A percentile compares a stretch with the other conserved stretches of the same genome.
These are phyloP conservation scores for Platichthys flesus DNA, from an alignment of 2,113 vertebrate species.

Conservation along the genomic window DNA sequence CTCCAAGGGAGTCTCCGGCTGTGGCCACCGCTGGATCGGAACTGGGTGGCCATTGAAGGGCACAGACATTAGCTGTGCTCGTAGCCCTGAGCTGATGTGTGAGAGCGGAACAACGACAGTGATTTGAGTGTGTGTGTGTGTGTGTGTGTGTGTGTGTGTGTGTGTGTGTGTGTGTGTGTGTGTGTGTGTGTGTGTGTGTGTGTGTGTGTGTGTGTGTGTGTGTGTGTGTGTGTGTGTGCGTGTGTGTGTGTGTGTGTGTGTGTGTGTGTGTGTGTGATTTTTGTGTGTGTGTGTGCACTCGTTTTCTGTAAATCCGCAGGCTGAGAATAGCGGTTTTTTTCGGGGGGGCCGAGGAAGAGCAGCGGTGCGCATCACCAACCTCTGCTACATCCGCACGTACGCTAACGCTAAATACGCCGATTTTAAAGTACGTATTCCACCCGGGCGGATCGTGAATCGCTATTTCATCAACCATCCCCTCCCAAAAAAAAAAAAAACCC, in stretches of 20 bases:
- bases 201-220: too few relatives aligned
- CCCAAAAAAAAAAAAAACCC: too few relatives aligned
- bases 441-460: background rate
- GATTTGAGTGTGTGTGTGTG: background rate
- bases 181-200: background rate
- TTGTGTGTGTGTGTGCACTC: background rate
- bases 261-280: too few relatives aligned
- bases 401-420: too few relatives aligned
- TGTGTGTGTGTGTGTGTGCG: too few relatives aligned
- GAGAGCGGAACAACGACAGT: constrained; percentile 27
- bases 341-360: too few relatives aligned
- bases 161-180: too few relatives aligned
- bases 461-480: background rate
- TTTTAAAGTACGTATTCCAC: too few relatives aligned
- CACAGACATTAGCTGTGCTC: constrained; percentile 6
- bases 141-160: too few relatives aligned
- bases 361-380: constrained; percentile 33
- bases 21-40: constrained; percentile 27
- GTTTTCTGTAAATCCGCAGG: constrained; percentile 23
- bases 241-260: too few relatives aligned
- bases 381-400: background rate
- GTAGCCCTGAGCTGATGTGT: constrained; percentile 21
- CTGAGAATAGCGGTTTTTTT: too few relatives aligned
- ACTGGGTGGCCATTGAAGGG: constrained; percentile 5
- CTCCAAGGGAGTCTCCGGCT: background rate